Evolutionary conservation across 2,113 vertebrate species (phyloP).

Genomic region (Callipepla squamata): DNA sequence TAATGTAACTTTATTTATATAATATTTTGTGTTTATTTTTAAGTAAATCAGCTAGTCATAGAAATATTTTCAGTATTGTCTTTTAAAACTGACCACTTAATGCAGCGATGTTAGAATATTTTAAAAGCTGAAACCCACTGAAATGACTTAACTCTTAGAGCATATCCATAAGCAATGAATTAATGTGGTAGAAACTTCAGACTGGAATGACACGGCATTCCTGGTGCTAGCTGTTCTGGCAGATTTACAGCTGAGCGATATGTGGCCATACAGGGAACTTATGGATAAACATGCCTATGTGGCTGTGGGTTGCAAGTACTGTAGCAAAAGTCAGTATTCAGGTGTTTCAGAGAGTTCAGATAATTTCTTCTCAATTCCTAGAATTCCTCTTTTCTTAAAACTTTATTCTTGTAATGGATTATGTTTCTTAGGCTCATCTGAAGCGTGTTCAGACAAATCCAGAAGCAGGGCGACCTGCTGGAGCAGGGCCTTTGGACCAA

Average conservation of each 20-base stretch:
- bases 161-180: no score
- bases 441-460: background rate
- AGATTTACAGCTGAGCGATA: background rate
- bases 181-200: no score
- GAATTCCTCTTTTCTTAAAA: background rate
- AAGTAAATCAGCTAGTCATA: background rate
- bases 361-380: background rate
- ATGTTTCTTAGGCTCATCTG: background rate
- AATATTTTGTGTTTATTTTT: background rate
- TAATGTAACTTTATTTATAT: background rate
- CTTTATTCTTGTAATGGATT: background rate
- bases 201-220: background rate
- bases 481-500: background rate
- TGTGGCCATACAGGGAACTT: fast-evolving
- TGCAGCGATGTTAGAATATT: no score
- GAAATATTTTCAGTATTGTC: background rate
- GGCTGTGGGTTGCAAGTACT: background rate
- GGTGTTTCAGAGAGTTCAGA: background rate
- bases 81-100: background rate
- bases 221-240: background rate
- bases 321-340: background rate
- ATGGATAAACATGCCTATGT: background rate
- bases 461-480: background rate
- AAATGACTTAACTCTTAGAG: no score
- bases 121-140: no score